phyloP scores from a whole-genome alignment of 2,797 vertebrate genomes.

The Platyrinchus mystaceus region DNA sequence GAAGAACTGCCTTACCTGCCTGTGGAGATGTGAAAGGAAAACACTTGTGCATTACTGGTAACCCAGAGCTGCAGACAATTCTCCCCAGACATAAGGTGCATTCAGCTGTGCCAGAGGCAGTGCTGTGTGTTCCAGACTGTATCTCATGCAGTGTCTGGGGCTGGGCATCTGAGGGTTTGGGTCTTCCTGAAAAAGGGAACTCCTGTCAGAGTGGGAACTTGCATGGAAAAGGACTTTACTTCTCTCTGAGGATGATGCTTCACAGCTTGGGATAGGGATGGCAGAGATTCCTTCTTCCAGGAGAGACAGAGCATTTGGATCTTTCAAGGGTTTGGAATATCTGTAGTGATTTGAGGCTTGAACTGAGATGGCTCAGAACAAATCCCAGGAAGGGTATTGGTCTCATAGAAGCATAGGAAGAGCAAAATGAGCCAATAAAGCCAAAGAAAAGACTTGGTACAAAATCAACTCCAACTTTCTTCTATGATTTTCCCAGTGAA shows the following conservation, averaged over 20 bases:
- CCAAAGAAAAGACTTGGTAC: not conserved
- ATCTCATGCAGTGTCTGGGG: not conserved
- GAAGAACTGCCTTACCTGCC: not conserved
- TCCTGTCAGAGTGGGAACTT: not conserved
- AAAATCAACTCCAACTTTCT: not conserved
- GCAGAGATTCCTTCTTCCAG: not conserved
- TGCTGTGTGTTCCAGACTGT: not conserved
- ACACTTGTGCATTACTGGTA: not conserved
- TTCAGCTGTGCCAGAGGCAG: not conserved
- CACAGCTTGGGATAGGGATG: not conserved
- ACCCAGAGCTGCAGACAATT: not conserved
- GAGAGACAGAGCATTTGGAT: not conserved
- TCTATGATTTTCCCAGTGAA: not conserved
- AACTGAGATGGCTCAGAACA: not conserved
- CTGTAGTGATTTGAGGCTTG: not conserved
- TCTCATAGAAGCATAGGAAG: fast-evolving
- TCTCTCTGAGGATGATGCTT: not conserved
- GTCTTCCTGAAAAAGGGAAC: not conserved
- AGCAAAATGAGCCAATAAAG: not conserved
- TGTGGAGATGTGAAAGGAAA: not conserved
- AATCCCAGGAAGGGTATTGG: not conserved
- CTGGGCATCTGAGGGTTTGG: not conserved
- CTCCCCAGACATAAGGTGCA: no score
- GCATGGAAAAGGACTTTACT: not conserved
- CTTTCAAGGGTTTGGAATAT: not conserved